Conservation (phyloP, 2,797 vertebrate genomes). For the Gambusia yucatana region DNA sequence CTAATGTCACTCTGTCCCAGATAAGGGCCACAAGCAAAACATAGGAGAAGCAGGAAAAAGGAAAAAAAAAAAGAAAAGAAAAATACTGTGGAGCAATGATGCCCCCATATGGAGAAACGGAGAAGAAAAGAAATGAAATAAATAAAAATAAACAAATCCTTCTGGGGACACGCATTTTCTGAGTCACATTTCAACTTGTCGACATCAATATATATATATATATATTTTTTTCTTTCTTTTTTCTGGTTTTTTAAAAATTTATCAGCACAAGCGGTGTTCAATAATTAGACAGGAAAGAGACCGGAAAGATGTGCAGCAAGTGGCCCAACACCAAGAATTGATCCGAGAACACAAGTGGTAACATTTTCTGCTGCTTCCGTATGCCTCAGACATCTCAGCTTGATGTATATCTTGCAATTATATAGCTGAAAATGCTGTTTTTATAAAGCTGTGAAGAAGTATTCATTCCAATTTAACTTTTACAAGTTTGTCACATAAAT, state of each 20-base stretch:
- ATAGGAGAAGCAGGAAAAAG: neutral
- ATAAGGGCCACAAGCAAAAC: slow-evolving; percentile 36
- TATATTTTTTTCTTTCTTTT: neutral
- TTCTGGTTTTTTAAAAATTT: neutral
- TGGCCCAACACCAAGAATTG: neutral
- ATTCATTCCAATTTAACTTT: neutral
- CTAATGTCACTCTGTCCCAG: slow-evolving; percentile 71
- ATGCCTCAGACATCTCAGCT: neutral
- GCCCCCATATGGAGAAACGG: slow-evolving; percentile 62
- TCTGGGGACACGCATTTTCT: neutral
- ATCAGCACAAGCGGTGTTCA: neutral
- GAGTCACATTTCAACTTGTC: neutral
- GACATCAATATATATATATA: neutral
- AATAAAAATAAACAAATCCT: neutral
- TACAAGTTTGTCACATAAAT: neutral
- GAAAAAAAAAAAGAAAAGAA: no score
- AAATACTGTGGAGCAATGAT: slow-evolving; percentile 60
- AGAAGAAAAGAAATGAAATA: neutral
- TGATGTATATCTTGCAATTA: neutral
- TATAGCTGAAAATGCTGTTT: neutral
- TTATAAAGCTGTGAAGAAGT: neutral
- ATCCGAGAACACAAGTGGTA: neutral
- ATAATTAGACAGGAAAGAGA: neutral
- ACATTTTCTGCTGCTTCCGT: neutral
- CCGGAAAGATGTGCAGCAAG: neutral